Percentiles rank a stretch among this genome's conserved stretches.
Conservation (phyloP, 2,888 invertebrate genomes). For the Trachelus stipa region DNA sequence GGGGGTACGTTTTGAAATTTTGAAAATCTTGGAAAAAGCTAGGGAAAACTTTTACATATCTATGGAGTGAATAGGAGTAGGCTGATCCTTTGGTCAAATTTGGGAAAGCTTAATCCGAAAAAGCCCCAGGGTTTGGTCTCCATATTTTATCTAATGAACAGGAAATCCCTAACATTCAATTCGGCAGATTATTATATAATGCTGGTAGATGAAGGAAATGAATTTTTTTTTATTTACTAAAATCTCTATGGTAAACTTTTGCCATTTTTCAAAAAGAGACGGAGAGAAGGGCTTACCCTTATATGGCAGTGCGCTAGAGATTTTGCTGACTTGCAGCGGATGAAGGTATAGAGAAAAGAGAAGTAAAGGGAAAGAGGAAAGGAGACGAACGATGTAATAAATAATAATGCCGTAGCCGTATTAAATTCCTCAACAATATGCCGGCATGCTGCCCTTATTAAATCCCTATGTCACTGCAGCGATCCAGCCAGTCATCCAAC, state of each 20-base stretch:
- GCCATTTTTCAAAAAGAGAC: neutral
- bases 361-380: neutral
- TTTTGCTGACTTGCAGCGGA: neutral
- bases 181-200: neutral
- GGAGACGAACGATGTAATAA: conserved; percentile 19
- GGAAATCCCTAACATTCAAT: too few relatives aligned
- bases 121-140: too few relatives aligned
- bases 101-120: neutral
- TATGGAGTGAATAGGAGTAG: too few relatives aligned
- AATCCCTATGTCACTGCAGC: conserved; percentile 21
- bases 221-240: neutral
- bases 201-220: neutral
- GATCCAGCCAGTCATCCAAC: neutral
- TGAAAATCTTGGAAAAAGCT: too few relatives aligned
- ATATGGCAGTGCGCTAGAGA: neutral
- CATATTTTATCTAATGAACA: neutral
- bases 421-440: conserved; percentile 25
- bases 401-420: conserved; percentile 26
- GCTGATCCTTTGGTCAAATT: too few relatives aligned
- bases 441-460: conserved; percentile 27
- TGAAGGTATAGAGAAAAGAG: neutral
- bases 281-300: neutral
- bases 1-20: too few relatives aligned
- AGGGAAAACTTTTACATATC: too few relatives aligned
- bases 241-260: neutral